These are phyloP conservation scores for Pelosia muscerda DNA, from an alignment of 2,888 invertebrate species.

Conservation along the genomic window DNA sequence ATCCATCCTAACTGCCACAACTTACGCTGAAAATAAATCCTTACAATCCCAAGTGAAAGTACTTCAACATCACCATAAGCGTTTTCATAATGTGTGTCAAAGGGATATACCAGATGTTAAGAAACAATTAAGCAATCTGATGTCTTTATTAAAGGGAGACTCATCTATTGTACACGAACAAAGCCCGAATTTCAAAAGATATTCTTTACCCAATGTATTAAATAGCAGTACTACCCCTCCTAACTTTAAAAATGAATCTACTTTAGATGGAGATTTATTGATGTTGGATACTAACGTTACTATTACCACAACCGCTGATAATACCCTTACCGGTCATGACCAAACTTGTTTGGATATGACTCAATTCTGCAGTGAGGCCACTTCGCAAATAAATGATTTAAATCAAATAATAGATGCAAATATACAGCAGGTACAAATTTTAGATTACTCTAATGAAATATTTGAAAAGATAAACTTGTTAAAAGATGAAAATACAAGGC, in stretches of 20 bases:
- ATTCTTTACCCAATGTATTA: slow-evolving; percentile 71
- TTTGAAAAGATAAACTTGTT: slow-evolving; percentile 56
- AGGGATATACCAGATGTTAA: slow-evolving; percentile 77
- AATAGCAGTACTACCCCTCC: slow-evolving; percentile 62
- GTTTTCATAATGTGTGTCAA: slow-evolving; percentile 77
- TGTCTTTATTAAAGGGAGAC: slow-evolving; percentile 67
- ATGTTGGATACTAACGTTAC: slow-evolving; percentile 82
- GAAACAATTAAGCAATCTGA: slow-evolving; percentile 69
- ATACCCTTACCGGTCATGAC: slow-evolving; percentile 70
- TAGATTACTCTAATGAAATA: slow-evolving; percentile 46
- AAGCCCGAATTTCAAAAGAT: slow-evolving; percentile 68
- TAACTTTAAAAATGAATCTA: slow-evolving; percentile 75
- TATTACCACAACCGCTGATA: slow-evolving; percentile 69
- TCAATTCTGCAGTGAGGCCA: slow-evolving; percentile 67
- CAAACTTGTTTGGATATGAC: slow-evolving; percentile 75
- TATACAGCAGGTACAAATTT: slow-evolving; percentile 44
- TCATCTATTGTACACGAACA: slow-evolving; percentile 47
- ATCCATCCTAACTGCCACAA: slow-evolving; percentile 78
- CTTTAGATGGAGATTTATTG: slow-evolving; percentile 75
- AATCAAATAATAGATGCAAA: slow-evolving; percentile 50
- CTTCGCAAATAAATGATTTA: slow-evolving; percentile 62
- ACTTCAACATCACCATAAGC: slow-evolving; percentile 74
- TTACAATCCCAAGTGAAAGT: slow-evolving; percentile 76
- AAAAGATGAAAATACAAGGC: slow-evolving; percentile 63
- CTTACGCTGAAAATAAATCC: slow-evolving; percentile 78